Percentiles rank a stretch among this genome's conserved stretches.
These are phyloP conservation scores for Drosophila nigritarsus DNA, from an alignment of 2,888 invertebrate genomes.

Conservation along the genomic window DNA sequence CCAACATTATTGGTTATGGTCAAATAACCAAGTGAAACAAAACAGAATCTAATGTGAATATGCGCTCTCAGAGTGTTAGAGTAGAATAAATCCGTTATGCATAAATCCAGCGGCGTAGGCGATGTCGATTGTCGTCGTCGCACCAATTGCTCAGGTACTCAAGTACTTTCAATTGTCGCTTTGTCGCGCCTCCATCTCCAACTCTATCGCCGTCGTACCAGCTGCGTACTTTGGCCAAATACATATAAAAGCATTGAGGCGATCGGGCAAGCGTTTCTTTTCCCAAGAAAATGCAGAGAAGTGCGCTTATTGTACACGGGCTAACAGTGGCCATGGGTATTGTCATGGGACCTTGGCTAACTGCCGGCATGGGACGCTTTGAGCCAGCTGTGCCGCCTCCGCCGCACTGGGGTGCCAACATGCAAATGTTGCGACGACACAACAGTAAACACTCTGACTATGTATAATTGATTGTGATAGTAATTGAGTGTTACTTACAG, in stretches of 20 bases:
- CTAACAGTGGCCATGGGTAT: slow-evolving; percentile 16
- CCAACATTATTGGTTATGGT: not conserved
- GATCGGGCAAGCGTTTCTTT: slow-evolving; percentile 62
- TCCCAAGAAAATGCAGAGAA: slow-evolving; percentile 52
- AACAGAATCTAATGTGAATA: not conserved
- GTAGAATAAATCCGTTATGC: slow-evolving; percentile 61
- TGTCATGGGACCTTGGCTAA: slow-evolving; percentile 9
- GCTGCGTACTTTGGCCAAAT: slow-evolving; percentile 25
- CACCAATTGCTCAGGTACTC: slow-evolving; percentile 31
- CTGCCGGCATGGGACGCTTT: slow-evolving; percentile 43
- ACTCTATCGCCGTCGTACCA: not conserved
- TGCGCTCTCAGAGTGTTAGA: slow-evolving; percentile 1
- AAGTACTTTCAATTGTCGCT: slow-evolving; percentile 59
- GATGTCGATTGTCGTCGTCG: slow-evolving; percentile 36
- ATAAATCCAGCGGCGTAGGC: slow-evolving; percentile 58
- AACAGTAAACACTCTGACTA: slow-evolving; percentile 79
- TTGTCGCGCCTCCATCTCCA: slow-evolving; percentile 25
- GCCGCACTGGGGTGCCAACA: slow-evolving; percentile 80
- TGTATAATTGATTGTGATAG: not conserved
- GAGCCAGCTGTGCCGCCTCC: slow-evolving; percentile 74
- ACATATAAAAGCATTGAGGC: slow-evolving; percentile 60
- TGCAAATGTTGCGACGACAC: slow-evolving; percentile 78
- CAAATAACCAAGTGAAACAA: not conserved
- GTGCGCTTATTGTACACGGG: slow-evolving; percentile 38
- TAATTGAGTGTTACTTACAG: slow-evolving; percentile 44